Evolutionary conservation across 2,888 invertebrate genomes (phyloP).

Genomic region (Notodonta ziczac): DNA sequence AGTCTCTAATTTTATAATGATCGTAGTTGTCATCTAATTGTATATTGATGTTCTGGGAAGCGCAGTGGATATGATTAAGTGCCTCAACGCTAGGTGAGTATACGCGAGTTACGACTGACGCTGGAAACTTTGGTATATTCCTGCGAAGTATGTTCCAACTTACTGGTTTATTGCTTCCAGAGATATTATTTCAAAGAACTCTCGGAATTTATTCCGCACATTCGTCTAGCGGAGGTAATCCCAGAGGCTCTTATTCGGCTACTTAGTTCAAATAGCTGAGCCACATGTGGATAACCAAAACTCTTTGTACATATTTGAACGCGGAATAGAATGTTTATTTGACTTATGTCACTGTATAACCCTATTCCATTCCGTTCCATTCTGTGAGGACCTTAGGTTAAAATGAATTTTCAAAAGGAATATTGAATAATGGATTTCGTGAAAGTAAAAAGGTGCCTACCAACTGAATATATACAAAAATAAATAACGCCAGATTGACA

Average conservation of each 20-base stretch:
- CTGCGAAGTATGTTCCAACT: conserved; percentile 76
- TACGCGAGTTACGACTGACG: conserved; percentile 62
- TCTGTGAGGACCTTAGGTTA: too few species aligned
- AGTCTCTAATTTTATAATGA: neutral
- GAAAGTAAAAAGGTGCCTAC: too few species aligned
- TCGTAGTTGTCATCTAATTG: conserved; percentile 6
- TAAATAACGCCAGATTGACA: too few species aligned
- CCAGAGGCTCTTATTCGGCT: conserved; percentile 73
- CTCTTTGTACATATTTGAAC: conserved; percentile 55
- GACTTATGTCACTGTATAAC: conserved; percentile 6
- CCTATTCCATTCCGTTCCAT: too few species aligned
- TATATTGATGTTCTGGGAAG: conserved; percentile 34
- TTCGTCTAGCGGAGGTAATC: conserved; percentile 72
- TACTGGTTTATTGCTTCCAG: conserved; percentile 79
- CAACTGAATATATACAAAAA: too few species aligned
- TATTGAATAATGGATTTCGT: too few species aligned
- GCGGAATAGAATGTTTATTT: conserved; percentile 34
- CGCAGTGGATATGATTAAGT: conserved; percentile 53
- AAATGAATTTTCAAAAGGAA: too few species aligned
- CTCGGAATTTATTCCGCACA: conserved; percentile 73
- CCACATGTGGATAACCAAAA: conserved; percentile 49
- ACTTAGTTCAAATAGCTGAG: conserved; percentile 70
- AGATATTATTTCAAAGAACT: conserved; percentile 83
- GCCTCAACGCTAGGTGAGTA: conserved; percentile 50
- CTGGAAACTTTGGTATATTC: conserved; percentile 77